Conservation (phyloP, 2,888 invertebrate genomes). For the Drosophila aldrichi region DNA sequence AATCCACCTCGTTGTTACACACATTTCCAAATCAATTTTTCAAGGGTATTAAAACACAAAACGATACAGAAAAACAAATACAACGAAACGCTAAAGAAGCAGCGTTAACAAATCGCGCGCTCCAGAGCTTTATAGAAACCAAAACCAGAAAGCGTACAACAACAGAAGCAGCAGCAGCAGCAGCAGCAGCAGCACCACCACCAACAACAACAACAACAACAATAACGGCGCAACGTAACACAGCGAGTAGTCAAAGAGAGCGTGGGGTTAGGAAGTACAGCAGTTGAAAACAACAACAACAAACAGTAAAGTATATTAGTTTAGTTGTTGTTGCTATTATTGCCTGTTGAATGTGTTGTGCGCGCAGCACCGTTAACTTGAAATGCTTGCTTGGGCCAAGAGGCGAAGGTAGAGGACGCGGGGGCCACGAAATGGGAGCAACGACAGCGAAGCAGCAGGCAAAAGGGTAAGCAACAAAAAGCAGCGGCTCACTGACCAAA, state of each 20-base stretch:
- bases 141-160: constrained; percentile 76
- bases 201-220: constrained; percentile 13
- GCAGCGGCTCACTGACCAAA: constrained; percentile 34
- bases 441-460: constrained; percentile 34
- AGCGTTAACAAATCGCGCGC: constrained; percentile 52
- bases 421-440: constrained; percentile 42
- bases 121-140: constrained; percentile 59
- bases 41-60: constrained; percentile 30
- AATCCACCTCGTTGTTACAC: neutral
- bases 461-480: constrained; percentile 36
- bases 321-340: constrained; percentile 57
- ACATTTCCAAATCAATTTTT: neutral
- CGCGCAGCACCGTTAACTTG: constrained; percentile 68
- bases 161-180: constrained; percentile 19
- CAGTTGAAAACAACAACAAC: neutral
- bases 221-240: constrained; percentile 7
- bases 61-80: constrained; percentile 37
- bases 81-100: constrained; percentile 40
- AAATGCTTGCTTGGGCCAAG: constrained; percentile 39
- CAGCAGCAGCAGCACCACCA: constrained; percentile 9
- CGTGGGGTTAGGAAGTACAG: constrained; percentile 1
- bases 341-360: constrained; percentile 59
- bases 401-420: neutral
- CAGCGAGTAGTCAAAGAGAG: constrained; percentile 22
- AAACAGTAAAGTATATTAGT: constrained; percentile 61